Percentiles rank a stretch among this genome's conserved stretches.
phyloP scores from a whole-genome alignment of 1,140 invertebrate species.

The Lordiphosa mommai region DNA sequence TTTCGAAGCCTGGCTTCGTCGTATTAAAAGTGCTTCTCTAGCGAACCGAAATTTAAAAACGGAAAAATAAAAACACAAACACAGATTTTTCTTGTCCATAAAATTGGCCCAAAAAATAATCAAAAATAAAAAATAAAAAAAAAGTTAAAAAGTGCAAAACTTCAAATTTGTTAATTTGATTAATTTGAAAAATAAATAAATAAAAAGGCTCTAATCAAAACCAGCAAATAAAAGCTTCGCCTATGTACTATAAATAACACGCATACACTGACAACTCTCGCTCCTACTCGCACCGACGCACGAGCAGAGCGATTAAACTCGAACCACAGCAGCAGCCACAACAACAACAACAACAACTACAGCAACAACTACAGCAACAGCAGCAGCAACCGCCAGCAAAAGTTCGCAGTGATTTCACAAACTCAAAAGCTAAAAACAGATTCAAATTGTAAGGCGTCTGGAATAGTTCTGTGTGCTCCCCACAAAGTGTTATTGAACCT shows the following conservation, averaged over 20 bases:
- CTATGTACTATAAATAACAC: slow-evolving; percentile 54
- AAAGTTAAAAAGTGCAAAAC: too few relatives aligned
- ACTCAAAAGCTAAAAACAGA: slow-evolving; percentile 48
- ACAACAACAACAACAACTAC: slow-evolving; percentile 10
- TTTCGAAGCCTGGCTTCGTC: slow-evolving; percentile 79
- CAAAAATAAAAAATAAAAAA: too few relatives aligned
- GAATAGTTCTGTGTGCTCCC: slow-evolving; percentile 54
- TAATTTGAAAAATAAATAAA: slow-evolving; percentile 11
- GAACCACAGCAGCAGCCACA: slow-evolving; percentile 18
- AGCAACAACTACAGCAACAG: slow-evolving; percentile 53
- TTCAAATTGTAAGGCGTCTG: slow-evolving; percentile 45
- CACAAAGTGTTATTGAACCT: slow-evolving; percentile 4
- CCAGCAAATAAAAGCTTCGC: slow-evolving; percentile 19
- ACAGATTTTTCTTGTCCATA: neutral
- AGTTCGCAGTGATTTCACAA: slow-evolving; percentile 48
- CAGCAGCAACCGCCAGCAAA: too few relatives aligned
- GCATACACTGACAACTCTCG: slow-evolving; percentile 22
- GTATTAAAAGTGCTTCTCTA: slow-evolving; percentile 79
- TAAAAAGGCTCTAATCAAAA: slow-evolving; percentile 23
- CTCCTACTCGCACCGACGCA: neutral
- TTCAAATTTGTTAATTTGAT: neutral
- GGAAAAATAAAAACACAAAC: slow-evolving; percentile 6
- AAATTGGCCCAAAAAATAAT: too few relatives aligned
- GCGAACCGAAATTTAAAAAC: slow-evolving; percentile 22
- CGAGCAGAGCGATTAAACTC: slow-evolving; percentile 42